phyloP scores from a whole-genome alignment of 2,797 vertebrate genomes.

The Rhabdophis nuchalis region DNA sequence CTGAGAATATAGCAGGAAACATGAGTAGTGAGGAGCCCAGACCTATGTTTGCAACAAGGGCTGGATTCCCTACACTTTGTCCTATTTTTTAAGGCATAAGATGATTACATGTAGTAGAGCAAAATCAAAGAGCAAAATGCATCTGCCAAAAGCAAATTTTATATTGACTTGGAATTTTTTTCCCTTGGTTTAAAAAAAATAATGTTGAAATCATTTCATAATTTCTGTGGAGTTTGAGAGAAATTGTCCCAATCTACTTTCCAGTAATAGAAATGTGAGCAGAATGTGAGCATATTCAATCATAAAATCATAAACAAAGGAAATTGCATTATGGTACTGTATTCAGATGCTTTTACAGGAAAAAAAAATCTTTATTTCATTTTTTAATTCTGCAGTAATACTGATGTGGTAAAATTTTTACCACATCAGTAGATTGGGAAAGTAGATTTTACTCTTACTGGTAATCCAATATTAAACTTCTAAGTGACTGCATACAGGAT shows the following conservation, averaged over 20 bases:
- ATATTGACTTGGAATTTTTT: background rate
- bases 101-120: background rate
- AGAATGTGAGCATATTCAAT: background rate
- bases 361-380: background rate
- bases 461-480: background rate
- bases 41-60: background rate
- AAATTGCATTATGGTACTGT: background rate
- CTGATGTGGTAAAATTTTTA: background rate
- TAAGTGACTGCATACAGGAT: background rate
- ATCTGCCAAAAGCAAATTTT: background rate
- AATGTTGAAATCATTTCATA: background rate
- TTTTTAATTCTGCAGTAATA: background rate
- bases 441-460: background rate
- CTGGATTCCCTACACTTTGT: background rate
- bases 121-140: background rate
- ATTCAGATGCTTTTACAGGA: background rate
- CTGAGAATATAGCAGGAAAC: background rate
- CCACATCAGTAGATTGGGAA: no score
- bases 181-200: background rate
- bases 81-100: background rate
- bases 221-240: no score
- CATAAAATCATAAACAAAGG: background rate
- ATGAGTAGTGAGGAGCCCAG: background rate
- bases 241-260: background rate
- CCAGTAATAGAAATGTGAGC: background rate